These are phyloP conservation scores for Cryptus armator DNA, from an alignment of 2,888 invertebrate species.

Conservation along the genomic window DNA sequence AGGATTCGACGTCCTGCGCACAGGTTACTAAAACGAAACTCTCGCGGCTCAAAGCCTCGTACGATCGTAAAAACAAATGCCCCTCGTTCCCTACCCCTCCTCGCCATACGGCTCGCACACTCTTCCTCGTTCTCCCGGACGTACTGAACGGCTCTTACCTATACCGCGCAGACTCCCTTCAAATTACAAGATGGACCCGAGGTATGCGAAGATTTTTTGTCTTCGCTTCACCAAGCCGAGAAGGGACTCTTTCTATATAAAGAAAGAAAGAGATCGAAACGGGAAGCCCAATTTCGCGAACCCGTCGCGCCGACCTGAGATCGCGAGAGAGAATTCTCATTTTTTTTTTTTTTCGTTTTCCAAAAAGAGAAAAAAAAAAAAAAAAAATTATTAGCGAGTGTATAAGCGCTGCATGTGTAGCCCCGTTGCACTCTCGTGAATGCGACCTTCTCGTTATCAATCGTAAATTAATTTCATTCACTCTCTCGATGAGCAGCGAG, in stretches of 20 bases:
- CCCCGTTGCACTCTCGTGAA: not conserved
- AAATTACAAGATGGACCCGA: conserved; percentile 49
- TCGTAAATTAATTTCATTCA: conserved; percentile 65
- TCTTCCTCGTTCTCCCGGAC: not conserved
- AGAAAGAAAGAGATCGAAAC: conserved; percentile 16
- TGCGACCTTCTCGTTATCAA: conserved; percentile 61
- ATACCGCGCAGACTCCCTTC: conserved; percentile 6
- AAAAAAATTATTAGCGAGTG: no score
- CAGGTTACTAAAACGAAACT: conserved; percentile 5
- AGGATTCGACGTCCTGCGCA: conserved; percentile 28
- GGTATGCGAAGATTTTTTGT: conserved; percentile 49
- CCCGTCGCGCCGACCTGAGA: not conserved
- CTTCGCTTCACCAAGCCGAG: not conserved
- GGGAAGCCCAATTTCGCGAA: conserved; percentile 10
- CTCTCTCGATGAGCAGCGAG: not conserved
- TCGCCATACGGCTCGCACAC: not conserved
- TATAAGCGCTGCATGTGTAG: not conserved
- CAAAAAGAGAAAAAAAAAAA: not conserved
- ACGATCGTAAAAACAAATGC: conserved; percentile 1
- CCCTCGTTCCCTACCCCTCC: not conserved
- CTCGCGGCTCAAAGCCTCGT: not conserved
- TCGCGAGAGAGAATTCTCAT: no score
- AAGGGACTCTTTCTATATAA: not conserved
- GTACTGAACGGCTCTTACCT: not conserved
- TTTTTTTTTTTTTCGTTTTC: not conserved